Evolutionary conservation across 2,797 vertebrate species (phyloP), one percentile per base, ranked within the genome.

Genomic region (Setipinna tenuifilis): DNA sequence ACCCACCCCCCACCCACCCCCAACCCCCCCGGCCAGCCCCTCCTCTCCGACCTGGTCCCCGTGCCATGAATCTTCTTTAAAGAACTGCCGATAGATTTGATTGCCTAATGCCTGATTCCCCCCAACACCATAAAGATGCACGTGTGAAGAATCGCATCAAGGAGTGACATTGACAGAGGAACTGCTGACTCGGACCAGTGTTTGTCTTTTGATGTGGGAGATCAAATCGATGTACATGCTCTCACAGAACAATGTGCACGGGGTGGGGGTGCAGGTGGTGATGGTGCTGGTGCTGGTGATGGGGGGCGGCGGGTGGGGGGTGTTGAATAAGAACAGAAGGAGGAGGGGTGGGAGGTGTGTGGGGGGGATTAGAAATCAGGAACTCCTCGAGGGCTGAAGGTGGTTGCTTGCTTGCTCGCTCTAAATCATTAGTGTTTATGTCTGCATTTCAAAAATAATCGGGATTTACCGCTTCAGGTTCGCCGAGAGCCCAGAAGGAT

Each of bases 191-290:
- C 96, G 97, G 97, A 96, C 97, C 96, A 95, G 96, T 97, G 97
- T 98, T 99, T 98, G 97, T 98, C 98, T 99, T 99, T 98, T 98
- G 97, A 99, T 98, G 97, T 98, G 97, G 97, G 98, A 97, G 97
- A 99, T 98, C 97, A 98, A 98, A 99, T 99, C 97, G 96, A 99
- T 99, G 98, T 97, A 96, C 97, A 94, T 94, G 94, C 96, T 95
- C 95, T 96, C 96, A 95, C 94, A 94, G 94, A 97, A 97, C 97
- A 95, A 96, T 94, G 96, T 93, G 96, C 91, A 83, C 89, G 80
- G 82, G 62, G 80, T 75, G 83, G 71, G 31, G 17, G 17, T 16
- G 50, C 0, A 78, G 85, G 83, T 62, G 83, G 82, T 62, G 85
- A 58, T 80, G 6, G 71, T 6, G 7, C 1, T 7, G 6, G 71